These are phyloP conservation scores for Dreissena polymorpha DNA, from an alignment of 1,140 invertebrate species.

Conservation along the genomic window DNA sequence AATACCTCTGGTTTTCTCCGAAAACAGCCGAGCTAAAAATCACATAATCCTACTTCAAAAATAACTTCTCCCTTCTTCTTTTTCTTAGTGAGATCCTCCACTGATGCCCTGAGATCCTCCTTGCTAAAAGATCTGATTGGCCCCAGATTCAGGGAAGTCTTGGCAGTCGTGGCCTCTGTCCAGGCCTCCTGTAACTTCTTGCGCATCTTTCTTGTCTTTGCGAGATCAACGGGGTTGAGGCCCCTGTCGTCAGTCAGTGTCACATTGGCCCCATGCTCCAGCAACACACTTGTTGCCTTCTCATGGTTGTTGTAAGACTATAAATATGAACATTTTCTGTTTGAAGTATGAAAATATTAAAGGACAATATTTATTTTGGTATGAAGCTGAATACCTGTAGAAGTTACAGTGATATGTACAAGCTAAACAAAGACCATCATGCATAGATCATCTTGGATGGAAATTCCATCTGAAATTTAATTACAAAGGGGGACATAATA, in stretches of 20 bases:
- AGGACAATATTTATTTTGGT: neutral
- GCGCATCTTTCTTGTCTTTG: slow-evolving; percentile 74
- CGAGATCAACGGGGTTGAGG: slow-evolving; percentile 75
- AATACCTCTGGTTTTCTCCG: too few relatives aligned
- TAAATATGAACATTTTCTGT: neutral
- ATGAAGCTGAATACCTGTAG: neutral
- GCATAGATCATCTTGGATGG: too few relatives aligned
- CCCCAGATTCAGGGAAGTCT: slow-evolving; percentile 59
- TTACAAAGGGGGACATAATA: too few relatives aligned
- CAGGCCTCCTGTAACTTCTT: slow-evolving; percentile 74
- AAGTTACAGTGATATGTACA: too few relatives aligned
- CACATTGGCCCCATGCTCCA: slow-evolving; percentile 75
- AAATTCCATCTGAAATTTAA: too few relatives aligned
- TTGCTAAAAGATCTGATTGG: slow-evolving; percentile 64
- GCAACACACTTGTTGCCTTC: slow-evolving; percentile 66
- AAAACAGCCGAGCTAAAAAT: too few relatives aligned
- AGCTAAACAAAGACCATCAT: too few relatives aligned
- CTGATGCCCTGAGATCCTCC: slow-evolving; percentile 61
- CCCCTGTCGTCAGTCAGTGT: slow-evolving; percentile 74
- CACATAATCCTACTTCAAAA: slow-evolving; percentile 68
- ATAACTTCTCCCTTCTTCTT: slow-evolving; percentile 72
- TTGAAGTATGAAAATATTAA: neutral
- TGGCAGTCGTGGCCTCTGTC: slow-evolving; percentile 66
- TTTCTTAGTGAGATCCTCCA: slow-evolving; percentile 56
- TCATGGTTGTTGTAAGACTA: slow-evolving; percentile 77